Evolutionary conservation across 2,797 vertebrate species (phyloP).

Genomic region (Chrysolophus pictus): DNA sequence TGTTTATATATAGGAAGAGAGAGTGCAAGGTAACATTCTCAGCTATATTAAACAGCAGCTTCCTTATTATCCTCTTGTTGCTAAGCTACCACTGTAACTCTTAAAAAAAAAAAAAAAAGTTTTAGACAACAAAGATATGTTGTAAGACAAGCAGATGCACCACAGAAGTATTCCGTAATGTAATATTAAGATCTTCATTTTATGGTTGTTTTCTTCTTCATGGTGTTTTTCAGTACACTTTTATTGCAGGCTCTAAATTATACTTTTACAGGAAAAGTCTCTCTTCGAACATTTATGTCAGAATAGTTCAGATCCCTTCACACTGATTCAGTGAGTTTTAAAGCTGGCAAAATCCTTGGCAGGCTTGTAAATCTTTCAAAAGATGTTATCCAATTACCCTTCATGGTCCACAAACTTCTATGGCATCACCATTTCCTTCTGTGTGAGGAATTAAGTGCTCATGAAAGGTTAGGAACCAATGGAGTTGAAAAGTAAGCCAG

Average conservation of each 20-base stretch:
- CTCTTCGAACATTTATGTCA: conserved; percentile 79
- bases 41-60: not conserved
- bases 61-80: conserved; percentile 6
- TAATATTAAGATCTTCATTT: conserved; percentile 68
- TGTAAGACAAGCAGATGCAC: conserved; percentile 22
- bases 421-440: conserved; percentile 69
- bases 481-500: conserved; percentile 71
- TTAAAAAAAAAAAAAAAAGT: not conserved
- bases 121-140: conserved; percentile 27
- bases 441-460: conserved; percentile 77
- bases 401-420: conserved; percentile 77
- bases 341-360: conserved; percentile 79
- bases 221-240: conserved; percentile 74
- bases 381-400: conserved; percentile 83
- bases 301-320: conserved; percentile 81
- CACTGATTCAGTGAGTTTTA: conserved; percentile 81
- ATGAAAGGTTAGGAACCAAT: conserved; percentile 74
- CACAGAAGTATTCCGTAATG: conserved; percentile 34
- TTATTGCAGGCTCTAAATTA: conserved; percentile 80
- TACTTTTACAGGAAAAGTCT: conserved; percentile 74
- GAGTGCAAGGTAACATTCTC: not conserved
- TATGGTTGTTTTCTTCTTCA: conserved; percentile 72
- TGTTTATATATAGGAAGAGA: not conserved
- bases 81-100: not conserved
- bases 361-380: conserved; percentile 83